A percentile compares a stretch with the other conserved stretches of the same genome.
Conservation (phyloP, 2,113 vertebrate genomes). For the Thunnus thynnus region DNA sequence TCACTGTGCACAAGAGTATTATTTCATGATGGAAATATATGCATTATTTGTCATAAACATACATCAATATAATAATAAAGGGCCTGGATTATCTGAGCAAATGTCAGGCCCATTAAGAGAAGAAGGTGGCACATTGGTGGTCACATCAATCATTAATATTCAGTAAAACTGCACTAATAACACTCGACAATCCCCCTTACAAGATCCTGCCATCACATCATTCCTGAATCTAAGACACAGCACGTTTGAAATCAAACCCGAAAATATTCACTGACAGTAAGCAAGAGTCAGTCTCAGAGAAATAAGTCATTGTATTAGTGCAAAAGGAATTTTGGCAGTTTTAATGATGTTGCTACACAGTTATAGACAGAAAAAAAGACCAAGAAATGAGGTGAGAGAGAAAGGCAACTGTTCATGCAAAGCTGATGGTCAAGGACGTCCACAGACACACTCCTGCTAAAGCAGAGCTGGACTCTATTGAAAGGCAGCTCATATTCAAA, state of each 20-base stretch:
- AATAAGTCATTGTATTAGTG: constrained; percentile 58
- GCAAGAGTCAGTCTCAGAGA: constrained; percentile 38
- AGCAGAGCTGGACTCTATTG: constrained; percentile 48
- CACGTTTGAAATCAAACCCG: constrained; percentile 44
- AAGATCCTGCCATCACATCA: constrained; percentile 53
- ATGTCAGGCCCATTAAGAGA: constrained; percentile 36
- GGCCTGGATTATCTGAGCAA: constrained; percentile 29
- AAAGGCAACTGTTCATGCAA: constrained; percentile 69
- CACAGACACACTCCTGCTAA: constrained; percentile 39
- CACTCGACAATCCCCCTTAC: constrained; percentile 32
- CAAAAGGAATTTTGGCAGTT: constrained; percentile 58
- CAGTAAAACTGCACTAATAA: constrained; percentile 29
- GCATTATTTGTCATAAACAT: background rate
- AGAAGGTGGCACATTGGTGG: constrained; percentile 43
- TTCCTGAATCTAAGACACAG: constrained; percentile 55
- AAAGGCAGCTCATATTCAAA: constrained; percentile 61
- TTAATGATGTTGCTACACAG: constrained; percentile 54
- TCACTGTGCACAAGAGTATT: constrained; percentile 11
- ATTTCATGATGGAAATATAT: background rate
- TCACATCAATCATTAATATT: constrained; percentile 18
- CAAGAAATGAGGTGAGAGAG: constrained; percentile 34
- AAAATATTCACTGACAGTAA: constrained; percentile 49
- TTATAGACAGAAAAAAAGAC: constrained; percentile 32
- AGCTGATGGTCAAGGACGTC: constrained; percentile 73
- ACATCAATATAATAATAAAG: constrained; percentile 26